Percentiles rank a stretch among this genome's conserved stretches.
Evolutionary conservation across 2,888 invertebrate genomes (phyloP).

Genomic region (Zaprionus bogoriensis): DNA sequence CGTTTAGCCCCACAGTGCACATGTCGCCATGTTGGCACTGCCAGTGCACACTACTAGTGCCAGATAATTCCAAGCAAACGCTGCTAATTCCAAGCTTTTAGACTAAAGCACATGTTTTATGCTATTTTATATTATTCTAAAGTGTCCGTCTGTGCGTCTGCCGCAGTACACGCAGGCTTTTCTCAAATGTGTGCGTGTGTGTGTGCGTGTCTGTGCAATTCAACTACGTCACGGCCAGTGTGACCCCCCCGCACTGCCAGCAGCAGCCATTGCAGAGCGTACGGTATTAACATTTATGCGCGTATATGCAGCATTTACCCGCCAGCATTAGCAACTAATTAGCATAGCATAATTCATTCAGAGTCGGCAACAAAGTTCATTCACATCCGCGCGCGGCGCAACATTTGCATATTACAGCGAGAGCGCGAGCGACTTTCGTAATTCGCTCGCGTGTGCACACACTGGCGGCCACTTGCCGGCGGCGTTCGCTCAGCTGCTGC

Average conservation of each 20-base stretch:
- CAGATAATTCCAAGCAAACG: background rate
- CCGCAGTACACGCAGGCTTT: background rate
- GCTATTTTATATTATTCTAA: background rate
- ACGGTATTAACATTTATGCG: constrained; percentile 16
- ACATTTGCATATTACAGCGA: constrained; percentile 9
- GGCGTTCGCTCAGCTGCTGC: constrained; percentile 29
- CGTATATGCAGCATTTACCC: background rate
- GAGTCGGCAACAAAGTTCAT: constrained; percentile 49
- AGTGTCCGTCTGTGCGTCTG: background rate
- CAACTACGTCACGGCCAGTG: constrained; percentile 31
- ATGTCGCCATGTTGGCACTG: constrained; percentile 75
- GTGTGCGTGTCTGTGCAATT: constrained; percentile 1
- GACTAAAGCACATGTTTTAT: constrained; percentile 30
- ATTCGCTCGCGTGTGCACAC: constrained; percentile 3
- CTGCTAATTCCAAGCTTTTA: background rate
- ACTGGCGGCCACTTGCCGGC: constrained; percentile 24
- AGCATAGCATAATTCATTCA: constrained; percentile 34
- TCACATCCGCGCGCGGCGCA: constrained; percentile 27
- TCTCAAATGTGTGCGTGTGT: background rate
- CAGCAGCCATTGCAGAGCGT: background rate
- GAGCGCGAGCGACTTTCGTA: too few species aligned
- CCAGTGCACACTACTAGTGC: constrained; percentile 7
- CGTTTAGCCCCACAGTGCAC: constrained; percentile 15
- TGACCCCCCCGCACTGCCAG: constrained; percentile 16
- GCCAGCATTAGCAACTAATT: constrained; percentile 36